These are phyloP conservation scores for Drosophila atripex DNA, from an alignment of 2,888 invertebrate species.

Conservation along the genomic window DNA sequence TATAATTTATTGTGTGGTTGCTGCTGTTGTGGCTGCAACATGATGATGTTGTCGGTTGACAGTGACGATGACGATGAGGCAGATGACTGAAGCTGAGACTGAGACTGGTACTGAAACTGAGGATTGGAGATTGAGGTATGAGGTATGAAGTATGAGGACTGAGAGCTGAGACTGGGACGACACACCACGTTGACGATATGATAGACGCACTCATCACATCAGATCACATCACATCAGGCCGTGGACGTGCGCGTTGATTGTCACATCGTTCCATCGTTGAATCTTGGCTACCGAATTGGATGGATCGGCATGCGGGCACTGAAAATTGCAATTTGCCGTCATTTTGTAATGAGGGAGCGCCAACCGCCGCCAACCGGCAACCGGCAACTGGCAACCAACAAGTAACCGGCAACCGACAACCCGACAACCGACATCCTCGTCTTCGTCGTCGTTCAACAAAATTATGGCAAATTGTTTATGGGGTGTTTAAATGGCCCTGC, in stretches of 20 bases:
- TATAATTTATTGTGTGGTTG: conserved; percentile 13
- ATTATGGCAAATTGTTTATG: conserved; percentile 79
- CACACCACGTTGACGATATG: conserved; percentile 73
- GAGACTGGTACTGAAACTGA: conserved; percentile 19
- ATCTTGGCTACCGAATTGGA: conserved; percentile 21
- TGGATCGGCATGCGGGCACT: conserved; percentile 71
- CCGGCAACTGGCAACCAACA: conserved; percentile 47
- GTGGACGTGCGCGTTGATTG: conserved; percentile 77
- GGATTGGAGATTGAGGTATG: not conserved
- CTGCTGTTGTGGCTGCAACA: conserved; percentile 54
- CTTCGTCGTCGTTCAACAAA: conserved; percentile 66
- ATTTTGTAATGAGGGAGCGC: conserved; percentile 79
- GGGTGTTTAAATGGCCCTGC: conserved; percentile 73
- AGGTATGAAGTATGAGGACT: conserved; percentile 1
- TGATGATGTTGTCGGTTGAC: conserved; percentile 76
- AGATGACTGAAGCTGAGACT: conserved; percentile 27
- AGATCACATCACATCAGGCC: conserved; percentile 73
- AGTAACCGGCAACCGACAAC: conserved; percentile 51
- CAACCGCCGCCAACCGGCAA: conserved; percentile 40
- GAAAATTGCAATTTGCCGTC: conserved; percentile 79
- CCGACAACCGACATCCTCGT: conserved; percentile 30
- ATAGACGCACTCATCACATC: conserved; percentile 79
- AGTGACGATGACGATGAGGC: conserved; percentile 65
- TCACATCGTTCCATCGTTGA: conserved; percentile 60
- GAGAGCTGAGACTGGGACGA: conserved; percentile 20